These are phyloP conservation scores for Lutjanus erythropterus DNA, from an alignment of 2,113 vertebrate species.

Conservation along the genomic window DNA sequence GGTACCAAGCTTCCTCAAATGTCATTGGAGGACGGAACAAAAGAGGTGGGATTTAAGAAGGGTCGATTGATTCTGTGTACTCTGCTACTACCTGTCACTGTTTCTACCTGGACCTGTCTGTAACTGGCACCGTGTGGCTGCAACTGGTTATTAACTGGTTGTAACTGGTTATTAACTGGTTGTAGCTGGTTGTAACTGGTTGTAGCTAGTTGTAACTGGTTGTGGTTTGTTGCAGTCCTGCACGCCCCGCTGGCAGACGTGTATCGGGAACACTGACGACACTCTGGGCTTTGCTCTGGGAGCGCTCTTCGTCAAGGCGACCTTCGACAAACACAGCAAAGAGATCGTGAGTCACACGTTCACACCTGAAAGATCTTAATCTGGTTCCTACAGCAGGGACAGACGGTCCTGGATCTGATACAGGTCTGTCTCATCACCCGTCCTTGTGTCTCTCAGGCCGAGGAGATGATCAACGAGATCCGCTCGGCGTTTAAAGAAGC, in stretches of 20 bases:
- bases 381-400: not conserved
- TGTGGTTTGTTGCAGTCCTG: slow-evolving; percentile 88
- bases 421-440: not conserved
- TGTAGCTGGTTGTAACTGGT: not conserved
- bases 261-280: slow-evolving; percentile 95
- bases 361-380: not conserved
- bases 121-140: not conserved
- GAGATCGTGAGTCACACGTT: slow-evolving; percentile 83
- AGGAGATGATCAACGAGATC: slow-evolving; percentile 96
- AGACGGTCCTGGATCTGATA: not conserved
- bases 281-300: slow-evolving; percentile 96
- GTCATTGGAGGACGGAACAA: too few species aligned
- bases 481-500: slow-evolving; percentile 91
- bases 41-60: too few species aligned
- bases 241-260: slow-evolving; percentile 97
- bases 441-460: slow-evolving; percentile 85
- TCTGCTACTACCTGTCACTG: not conserved
- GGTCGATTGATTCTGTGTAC: too few species aligned
- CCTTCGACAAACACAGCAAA: slow-evolving; percentile 97
- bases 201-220: not conserved
- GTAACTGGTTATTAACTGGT: not conserved
- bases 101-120: not conserved
- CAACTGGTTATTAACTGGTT: too few species aligned
- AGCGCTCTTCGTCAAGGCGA: slow-evolving; percentile 96
- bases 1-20: too few species aligned